A percentile compares a stretch with the other conserved stretches of the same genome.
Conservation (phyloP, 2,113 vertebrate genomes). For the Pedionomus torquatus region DNA sequence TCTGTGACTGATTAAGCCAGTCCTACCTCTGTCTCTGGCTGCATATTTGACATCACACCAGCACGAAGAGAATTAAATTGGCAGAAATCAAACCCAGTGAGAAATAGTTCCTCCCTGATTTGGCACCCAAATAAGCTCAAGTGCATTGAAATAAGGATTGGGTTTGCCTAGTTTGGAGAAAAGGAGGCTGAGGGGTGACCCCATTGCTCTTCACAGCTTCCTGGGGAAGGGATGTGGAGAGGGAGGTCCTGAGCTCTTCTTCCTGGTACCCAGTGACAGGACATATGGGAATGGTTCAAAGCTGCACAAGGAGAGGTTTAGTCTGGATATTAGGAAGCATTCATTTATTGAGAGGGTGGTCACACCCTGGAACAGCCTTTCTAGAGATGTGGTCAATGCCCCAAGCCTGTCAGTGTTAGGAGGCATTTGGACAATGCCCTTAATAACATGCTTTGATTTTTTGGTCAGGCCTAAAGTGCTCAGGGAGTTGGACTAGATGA, state of each 20-base stretch:
- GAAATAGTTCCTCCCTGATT: not conserved
- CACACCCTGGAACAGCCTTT: not conserved
- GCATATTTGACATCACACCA: not conserved
- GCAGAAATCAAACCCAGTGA: not conserved
- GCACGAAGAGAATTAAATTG: not conserved
- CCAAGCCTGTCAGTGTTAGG: not conserved
- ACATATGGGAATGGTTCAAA: fast-evolving
- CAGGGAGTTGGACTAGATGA: not conserved
- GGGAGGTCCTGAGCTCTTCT: not conserved
- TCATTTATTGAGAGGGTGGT: not conserved
- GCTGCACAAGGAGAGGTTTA: fast-evolving
- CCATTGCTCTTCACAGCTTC: not conserved
- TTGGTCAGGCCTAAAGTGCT: not conserved
- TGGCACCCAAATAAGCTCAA: not conserved
- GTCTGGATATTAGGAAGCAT: not conserved
- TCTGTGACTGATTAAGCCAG: not conserved
- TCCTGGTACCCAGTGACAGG: not conserved
- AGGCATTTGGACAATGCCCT: not conserved
- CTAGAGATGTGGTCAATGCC: fast-evolving
- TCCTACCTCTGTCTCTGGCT: not conserved
- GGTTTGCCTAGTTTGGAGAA: not conserved
- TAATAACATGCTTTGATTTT: not conserved
- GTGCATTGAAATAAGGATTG: not conserved
- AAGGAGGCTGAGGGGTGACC: not conserved
- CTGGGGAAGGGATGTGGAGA: not conserved